Evolutionary conservation across 2,888 invertebrate species (phyloP), one percentile per base, ranked within the genome.

Genomic region (Glyphotaelius pellucidus): DNA sequence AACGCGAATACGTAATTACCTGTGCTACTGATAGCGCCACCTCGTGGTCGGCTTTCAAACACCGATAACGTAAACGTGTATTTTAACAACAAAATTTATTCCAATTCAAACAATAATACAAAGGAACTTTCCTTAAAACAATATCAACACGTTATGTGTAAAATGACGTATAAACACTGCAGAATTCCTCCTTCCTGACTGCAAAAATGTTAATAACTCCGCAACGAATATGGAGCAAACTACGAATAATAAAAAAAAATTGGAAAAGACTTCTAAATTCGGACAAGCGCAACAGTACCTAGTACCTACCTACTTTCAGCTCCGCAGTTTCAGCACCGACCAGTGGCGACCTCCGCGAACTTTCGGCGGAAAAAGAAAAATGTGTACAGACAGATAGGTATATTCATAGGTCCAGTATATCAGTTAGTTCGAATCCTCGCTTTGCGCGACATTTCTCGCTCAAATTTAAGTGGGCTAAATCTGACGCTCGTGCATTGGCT

Each of bases 261-360:
- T n/a, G n/a, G 1, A 67, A n/a, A 67, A 67, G n/a, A 25, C 67
- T 67, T 67, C 67, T 67, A 67, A 67, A 67, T 67, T 67, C n/a
- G 67, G 67, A 67, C 67, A 35, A 30, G 42, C 35, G n/a, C 42
- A 42, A 86, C 38, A 86, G 86, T 19, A 42, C 25, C 7, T 12
- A 9, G 15, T 4, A 3, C 31, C 30, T 4, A 3, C 31, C 30
- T n/a, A 30, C 25, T 30, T 52, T n/a, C 14, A 25, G n/a, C 67
- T 14, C 5, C 7, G 12, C 87, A 52, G 25, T 47, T 19, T 30
- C 87, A 32, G 47, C 83, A 9, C 25, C 83, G 83, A 83, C 83
- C 19, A 35, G 83, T 32, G 83, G 83, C 83, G 83, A 35, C 83
- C 83, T 31, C 81, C 32, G 15, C 81, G 25, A 35, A 83, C 81